These are phyloP conservation scores for Desmophyllum pertusum DNA, from an alignment of 92 coral and sea anemone genomes.

Conservation along the genomic window DNA sequence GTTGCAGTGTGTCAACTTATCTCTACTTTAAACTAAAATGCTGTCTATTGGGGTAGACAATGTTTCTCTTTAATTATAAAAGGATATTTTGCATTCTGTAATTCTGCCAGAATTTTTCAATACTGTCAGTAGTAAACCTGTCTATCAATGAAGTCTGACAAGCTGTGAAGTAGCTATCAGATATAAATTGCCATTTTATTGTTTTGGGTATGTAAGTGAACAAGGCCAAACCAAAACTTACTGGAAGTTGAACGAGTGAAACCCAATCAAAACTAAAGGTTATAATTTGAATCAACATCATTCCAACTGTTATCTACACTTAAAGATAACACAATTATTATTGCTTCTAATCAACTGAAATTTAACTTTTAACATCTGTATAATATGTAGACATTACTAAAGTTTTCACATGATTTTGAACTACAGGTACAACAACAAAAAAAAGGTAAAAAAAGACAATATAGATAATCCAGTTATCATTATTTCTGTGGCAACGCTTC, in stretches of 20 bases:
- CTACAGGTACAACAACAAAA: background rate
- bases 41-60: background rate
- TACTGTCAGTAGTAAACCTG: background rate
- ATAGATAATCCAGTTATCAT: background rate
- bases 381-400: too few relatives aligned
- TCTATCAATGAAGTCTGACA: background rate
- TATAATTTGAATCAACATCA: background rate
- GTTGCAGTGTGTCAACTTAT: background rate
- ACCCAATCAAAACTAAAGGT: background rate
- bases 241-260: background rate
- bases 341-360: conserved; percentile 9
- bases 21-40: background rate
- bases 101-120: background rate
- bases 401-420: background rate
- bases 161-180: background rate
- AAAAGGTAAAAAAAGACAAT: too few relatives aligned
- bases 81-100: background rate
- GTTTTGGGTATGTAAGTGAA: background rate
- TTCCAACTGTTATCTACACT: background rate
- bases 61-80: conserved; percentile 2
- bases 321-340: background rate
- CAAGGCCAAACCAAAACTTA: background rate
- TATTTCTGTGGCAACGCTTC: background rate
- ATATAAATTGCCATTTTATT: background rate
- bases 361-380: background rate